These are phyloP conservation scores for Pholis gunnellus DNA, from an alignment of 2,113 vertebrate genomes.

Conservation along the genomic window DNA sequence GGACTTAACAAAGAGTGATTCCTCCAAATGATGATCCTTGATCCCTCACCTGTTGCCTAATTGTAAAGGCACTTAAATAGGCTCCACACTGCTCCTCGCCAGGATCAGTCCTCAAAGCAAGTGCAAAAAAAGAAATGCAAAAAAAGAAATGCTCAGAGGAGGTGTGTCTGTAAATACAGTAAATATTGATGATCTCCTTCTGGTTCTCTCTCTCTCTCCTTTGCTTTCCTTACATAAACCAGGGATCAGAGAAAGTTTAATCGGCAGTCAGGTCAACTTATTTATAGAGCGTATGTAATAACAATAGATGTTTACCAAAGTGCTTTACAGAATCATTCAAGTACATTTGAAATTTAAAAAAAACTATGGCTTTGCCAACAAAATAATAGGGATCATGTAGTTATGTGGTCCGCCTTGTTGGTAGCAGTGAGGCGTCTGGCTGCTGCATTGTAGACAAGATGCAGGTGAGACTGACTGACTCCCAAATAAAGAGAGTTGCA, in stretches of 20 bases:
- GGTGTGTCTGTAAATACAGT: slow-evolving; percentile 10
- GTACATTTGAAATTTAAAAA: neutral
- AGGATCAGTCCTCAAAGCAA: slow-evolving; percentile 12
- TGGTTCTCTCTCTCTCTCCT: neutral
- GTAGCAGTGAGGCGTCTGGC: neutral
- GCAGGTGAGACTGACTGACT: neutral
- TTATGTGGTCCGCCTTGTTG: neutral
- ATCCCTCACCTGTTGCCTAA: slow-evolving; percentile 65
- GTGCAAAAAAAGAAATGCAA: neutral
- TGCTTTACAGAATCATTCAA: neutral
- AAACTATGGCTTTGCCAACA: neutral
- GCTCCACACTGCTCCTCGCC: neutral
- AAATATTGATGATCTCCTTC: neutral
- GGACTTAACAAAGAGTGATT: slow-evolving; percentile 74
- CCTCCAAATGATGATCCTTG: slow-evolving; percentile 72
- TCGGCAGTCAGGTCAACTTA: neutral
- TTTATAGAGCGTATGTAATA: slow-evolving; percentile 3
- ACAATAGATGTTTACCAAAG: neutral
- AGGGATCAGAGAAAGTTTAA: slow-evolving; percentile 22
- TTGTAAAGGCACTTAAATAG: slow-evolving; percentile 52
- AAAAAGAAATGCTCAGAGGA: neutral
- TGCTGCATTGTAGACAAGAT: neutral
- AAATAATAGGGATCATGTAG: neutral
- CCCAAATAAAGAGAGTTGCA: neutral
- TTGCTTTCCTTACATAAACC: neutral